Evolutionary conservation across 2,888 invertebrate species (phyloP).

Genomic region (Sarcophaga caerulescens): DNA sequence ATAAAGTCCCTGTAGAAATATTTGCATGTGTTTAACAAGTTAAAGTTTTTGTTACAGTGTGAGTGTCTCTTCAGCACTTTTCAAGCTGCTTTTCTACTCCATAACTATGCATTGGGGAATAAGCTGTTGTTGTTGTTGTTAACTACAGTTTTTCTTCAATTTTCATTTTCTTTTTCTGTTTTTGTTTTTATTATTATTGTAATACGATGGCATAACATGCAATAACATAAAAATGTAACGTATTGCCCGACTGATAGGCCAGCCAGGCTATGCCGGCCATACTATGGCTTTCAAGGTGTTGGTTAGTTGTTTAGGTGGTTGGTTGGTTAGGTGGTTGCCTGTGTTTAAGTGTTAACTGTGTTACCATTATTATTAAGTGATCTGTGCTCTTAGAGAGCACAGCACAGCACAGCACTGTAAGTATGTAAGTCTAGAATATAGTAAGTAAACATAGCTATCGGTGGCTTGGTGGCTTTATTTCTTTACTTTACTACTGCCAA

Average conservation of each 20-base stretch:
- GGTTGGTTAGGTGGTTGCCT: not conserved
- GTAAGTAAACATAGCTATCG: slow-evolving; percentile 17
- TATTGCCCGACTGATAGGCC: not conserved
- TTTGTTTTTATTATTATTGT: slow-evolving; percentile 15
- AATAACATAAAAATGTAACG: slow-evolving; percentile 26
- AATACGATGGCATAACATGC: slow-evolving; percentile 1
- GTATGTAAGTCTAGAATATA: too few relatives aligned
- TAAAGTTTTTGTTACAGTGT: not conserved
- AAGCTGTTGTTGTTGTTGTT: slow-evolving; percentile 24
- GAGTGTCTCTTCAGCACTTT: slow-evolving; percentile 5
- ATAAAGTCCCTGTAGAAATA: slow-evolving; percentile 49
- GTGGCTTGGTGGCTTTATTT: slow-evolving; percentile 21
- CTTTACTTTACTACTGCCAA: slow-evolving; percentile 15
- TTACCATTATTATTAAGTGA: slow-evolving; percentile 62
- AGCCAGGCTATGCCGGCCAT: too few relatives aligned
- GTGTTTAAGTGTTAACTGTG: slow-evolving; percentile 62
- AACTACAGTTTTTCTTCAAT: not conserved
- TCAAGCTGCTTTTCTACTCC: slow-evolving; percentile 2
- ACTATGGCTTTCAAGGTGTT: too few relatives aligned
- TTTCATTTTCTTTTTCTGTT: too few relatives aligned
- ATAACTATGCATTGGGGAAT: slow-evolving; percentile 44
- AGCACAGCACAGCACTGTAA: too few relatives aligned
- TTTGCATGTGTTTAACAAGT: slow-evolving; percentile 62
- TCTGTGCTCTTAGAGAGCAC: not conserved
- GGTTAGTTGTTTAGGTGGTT: too few relatives aligned